Percentiles rank a stretch among this genome's conserved stretches.
These are phyloP conservation scores for Isurus oxyrinchus DNA, from an alignment of 2,113 vertebrate species.

Conservation along the genomic window DNA sequence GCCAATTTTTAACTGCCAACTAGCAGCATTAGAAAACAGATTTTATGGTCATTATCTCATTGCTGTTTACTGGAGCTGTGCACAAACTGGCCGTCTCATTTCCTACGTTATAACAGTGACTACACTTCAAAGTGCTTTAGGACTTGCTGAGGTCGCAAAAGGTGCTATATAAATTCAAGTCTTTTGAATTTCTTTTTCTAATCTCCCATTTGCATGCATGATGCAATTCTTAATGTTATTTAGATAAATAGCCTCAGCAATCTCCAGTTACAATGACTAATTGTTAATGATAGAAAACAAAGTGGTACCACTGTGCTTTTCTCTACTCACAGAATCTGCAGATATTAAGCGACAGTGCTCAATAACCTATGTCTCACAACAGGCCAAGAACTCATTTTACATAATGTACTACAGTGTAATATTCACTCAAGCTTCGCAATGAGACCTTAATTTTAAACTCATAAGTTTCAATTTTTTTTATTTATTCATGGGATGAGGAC, in stretches of 20 bases:
- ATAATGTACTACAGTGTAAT: not conserved
- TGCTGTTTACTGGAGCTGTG: not conserved
- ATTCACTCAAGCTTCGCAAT: not conserved
- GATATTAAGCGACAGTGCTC: not conserved
- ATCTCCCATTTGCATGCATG: not conserved
- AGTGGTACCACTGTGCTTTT: not conserved
- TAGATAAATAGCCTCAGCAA: not conserved
- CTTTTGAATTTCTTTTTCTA: not conserved
- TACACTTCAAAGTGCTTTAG: not conserved
- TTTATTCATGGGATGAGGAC: no score
- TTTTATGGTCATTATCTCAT: not conserved
- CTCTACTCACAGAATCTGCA: not conserved
- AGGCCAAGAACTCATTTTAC: not conserved
- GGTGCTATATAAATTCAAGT: not conserved
- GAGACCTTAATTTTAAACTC: not conserved
- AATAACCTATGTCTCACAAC: not conserved
- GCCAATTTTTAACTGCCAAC: not conserved
- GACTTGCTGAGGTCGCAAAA: not conserved
- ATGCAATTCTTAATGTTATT: not conserved
- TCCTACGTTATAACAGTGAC: not conserved
- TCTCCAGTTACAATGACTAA: not conserved
- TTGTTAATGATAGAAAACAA: not conserved
- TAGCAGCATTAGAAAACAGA: not conserved
- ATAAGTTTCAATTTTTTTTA: not conserved
- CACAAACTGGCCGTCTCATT: not conserved